phyloP scores from a whole-genome alignment of 2,888 invertebrate genomes.

The Diplazon laetatorius region DNA sequence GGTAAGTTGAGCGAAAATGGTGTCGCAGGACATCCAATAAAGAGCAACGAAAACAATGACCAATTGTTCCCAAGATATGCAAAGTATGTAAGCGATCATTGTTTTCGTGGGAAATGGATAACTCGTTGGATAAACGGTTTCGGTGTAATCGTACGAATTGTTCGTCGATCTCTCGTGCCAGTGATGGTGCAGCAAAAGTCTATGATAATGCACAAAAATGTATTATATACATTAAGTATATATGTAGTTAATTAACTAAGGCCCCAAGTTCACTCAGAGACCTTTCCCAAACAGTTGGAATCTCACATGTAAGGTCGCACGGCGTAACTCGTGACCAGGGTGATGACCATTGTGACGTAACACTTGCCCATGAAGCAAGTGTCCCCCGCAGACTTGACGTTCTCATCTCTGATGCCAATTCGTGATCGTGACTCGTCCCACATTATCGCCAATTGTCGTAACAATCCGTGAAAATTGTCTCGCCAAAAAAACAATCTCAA shows the following conservation, averaged over 20 bases:
- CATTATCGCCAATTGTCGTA: slow-evolving; percentile 46
- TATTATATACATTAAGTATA: neutral
- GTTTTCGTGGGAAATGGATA: slow-evolving; percentile 57
- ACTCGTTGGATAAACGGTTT: slow-evolving; percentile 60
- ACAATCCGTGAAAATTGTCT: slow-evolving; percentile 48
- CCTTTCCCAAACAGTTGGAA: neutral
- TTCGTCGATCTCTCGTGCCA: slow-evolving; percentile 36
- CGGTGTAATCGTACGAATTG: slow-evolving; percentile 57
- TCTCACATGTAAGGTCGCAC: slow-evolving; percentile 60
- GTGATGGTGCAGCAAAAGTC: slow-evolving; percentile 50
- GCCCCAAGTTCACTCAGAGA: no score
- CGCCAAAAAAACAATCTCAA: slow-evolving; percentile 57
- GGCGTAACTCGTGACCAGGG: slow-evolving; percentile 52
- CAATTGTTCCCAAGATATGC: slow-evolving; percentile 60
- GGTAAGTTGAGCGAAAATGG: slow-evolving; percentile 61
- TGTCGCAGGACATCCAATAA: slow-evolving; percentile 63
- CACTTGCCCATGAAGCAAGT: slow-evolving; percentile 43
- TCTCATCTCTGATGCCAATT: slow-evolving; percentile 28
- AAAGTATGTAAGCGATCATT: slow-evolving; percentile 53
- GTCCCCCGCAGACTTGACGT: slow-evolving; percentile 31
- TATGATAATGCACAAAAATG: slow-evolving; percentile 21
- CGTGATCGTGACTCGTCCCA: slow-evolving; percentile 49
- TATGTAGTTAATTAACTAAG: no score
- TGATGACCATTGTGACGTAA: slow-evolving; percentile 57
- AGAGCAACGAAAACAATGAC: slow-evolving; percentile 60